phyloP scores from a whole-genome alignment of 2,888 invertebrate species.

The Myopa testacea region DNA sequence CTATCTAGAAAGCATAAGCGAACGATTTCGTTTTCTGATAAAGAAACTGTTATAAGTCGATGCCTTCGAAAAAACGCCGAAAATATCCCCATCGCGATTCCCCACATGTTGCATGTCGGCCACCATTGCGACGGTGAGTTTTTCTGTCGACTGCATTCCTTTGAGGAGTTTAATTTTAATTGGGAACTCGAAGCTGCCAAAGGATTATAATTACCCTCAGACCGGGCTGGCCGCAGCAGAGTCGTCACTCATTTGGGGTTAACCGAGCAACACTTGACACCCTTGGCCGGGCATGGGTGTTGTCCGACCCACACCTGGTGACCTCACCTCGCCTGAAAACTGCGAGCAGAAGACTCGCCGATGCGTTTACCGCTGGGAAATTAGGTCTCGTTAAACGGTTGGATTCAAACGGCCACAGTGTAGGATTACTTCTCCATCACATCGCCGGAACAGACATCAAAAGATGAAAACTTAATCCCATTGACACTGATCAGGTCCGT shows the following conservation, averaged over 20 bases:
- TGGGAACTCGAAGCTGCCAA: constrained; percentile 9
- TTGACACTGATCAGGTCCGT: constrained; percentile 16
- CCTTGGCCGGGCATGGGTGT: neutral
- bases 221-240: neutral
- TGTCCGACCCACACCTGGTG: neutral
- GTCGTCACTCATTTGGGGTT: constrained; percentile 17
- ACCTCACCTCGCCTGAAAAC: neutral
- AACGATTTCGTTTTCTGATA: no score
- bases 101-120: neutral
- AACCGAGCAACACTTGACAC: constrained; percentile 28
- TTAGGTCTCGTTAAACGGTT: constrained; percentile 59
- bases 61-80: no score
- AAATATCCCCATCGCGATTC: no score
- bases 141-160: neutral
- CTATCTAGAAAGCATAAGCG: no score
- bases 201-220: constrained; percentile 34
- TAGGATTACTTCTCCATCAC: neutral
- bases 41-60: no score
- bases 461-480: constrained; percentile 33
- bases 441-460: constrained; percentile 20
- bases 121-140: neutral
- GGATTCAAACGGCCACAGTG: constrained; percentile 20
- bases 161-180: constrained; percentile 37
- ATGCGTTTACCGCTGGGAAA: constrained; percentile 53
- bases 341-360: neutral